phyloP scores from a whole-genome alignment of 2,797 vertebrate genomes.

The Gadopsis bispinosus region DNA sequence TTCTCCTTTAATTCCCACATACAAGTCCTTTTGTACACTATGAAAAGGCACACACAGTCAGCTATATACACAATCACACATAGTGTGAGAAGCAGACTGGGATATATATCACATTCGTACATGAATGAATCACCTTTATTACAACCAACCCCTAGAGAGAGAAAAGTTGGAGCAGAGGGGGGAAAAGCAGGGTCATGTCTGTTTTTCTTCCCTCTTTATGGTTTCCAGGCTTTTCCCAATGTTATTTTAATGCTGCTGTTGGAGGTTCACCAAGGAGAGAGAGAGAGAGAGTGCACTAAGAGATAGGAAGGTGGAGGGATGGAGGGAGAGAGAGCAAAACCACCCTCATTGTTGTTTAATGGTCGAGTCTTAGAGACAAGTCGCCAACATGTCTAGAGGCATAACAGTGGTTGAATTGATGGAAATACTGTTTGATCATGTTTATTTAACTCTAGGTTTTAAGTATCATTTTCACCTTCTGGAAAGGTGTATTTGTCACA shows the following conservation, averaged over 20 bases:
- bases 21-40: constrained; percentile 23
- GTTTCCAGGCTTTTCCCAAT: constrained; percentile 42
- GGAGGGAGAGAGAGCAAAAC: not conserved
- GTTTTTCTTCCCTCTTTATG: not conserved
- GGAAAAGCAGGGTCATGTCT: not conserved
- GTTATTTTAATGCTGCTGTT: constrained; percentile 46
- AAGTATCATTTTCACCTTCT: not conserved
- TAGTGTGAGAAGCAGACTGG: constrained; percentile 28
- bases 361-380: not conserved
- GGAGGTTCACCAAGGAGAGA: constrained; percentile 20
- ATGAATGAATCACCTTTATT: constrained; percentile 75
- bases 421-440: not conserved
- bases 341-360: not conserved
- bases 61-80: constrained; percentile 16
- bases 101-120: constrained; percentile 62
- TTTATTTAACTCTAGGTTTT: not conserved
- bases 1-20: not conserved
- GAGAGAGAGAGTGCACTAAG: not conserved
- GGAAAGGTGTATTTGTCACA: not conserved
- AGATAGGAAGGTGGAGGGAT: not conserved
- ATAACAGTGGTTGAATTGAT: not conserved
- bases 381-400: not conserved
- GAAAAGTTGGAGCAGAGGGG: not conserved
- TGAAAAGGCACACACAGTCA: constrained; percentile 22
- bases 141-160: constrained; percentile 47